Evolutionary conservation across 2,888 invertebrate genomes (phyloP).

Genomic region (Leptopilina drosophilae): DNA sequence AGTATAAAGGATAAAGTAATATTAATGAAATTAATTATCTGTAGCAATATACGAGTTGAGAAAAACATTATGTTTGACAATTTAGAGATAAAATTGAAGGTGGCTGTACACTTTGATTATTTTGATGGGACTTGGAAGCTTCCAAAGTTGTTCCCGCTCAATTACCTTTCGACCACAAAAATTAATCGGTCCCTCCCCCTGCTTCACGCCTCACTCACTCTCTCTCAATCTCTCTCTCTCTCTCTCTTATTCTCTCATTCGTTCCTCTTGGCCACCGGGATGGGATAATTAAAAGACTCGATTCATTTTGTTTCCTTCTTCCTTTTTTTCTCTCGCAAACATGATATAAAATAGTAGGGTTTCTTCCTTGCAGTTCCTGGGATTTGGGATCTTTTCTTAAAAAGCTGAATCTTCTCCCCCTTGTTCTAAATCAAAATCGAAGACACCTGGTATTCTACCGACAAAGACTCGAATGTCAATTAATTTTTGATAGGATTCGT

Average conservation of each 20-base stretch:
- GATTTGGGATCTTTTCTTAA: constrained; percentile 2
- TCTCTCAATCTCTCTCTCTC: not conserved
- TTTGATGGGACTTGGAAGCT: constrained; percentile 3
- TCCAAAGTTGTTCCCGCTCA: constrained; percentile 18
- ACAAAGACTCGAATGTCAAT: constrained; percentile 6
- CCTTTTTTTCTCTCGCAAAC: constrained; percentile 21
- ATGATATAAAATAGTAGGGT: constrained; percentile 27
- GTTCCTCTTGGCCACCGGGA: constrained; percentile 21
- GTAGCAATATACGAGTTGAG: not conserved
- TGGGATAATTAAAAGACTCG: constrained; percentile 38
- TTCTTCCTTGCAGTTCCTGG: constrained; percentile 17
- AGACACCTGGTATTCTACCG: constrained; percentile 28
- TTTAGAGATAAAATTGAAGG: not conserved
- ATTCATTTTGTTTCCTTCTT: constrained; percentile 31
- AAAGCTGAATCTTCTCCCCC: not conserved
- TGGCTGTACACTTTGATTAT: not conserved
- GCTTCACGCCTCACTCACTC: constrained; percentile 23
- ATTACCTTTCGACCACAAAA: constrained; percentile 38
- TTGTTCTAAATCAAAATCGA: constrained; percentile 14
- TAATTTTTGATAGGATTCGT: not conserved
- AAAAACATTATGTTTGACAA: not conserved
- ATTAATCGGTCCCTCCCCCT: constrained; percentile 35
- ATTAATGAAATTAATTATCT: no score
- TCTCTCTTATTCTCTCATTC: constrained; percentile 1
- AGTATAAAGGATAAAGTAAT: no score